These are phyloP conservation scores for Oryctes rhinoceros DNA, from an alignment of 1,140 invertebrate genomes.

Conservation along the genomic window DNA sequence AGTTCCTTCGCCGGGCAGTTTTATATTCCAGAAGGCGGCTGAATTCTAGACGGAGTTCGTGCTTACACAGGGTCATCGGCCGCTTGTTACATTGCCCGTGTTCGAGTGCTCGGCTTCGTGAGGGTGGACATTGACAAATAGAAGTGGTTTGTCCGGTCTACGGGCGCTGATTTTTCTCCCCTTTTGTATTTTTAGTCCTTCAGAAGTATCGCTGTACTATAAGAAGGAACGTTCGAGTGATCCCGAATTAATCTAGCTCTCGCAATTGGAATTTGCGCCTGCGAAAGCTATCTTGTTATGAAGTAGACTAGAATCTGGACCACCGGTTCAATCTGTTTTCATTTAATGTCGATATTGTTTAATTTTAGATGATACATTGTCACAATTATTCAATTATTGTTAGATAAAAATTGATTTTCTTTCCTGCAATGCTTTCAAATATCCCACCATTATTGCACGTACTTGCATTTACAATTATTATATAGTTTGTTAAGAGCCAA, in stretches of 20 bases:
- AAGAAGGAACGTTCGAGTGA: not conserved
- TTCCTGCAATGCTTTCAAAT: too few species aligned
- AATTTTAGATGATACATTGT: not conserved
- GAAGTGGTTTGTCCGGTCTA: conserved; percentile 31
- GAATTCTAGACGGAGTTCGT: conserved; percentile 20
- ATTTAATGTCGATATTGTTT: too few species aligned
- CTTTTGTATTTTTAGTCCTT: not conserved
- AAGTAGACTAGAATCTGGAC: not conserved
- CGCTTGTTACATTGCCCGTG: not conserved
- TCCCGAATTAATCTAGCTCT: too few species aligned
- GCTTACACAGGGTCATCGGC: conserved; percentile 15
- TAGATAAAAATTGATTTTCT: not conserved
- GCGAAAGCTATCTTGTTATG: not conserved
- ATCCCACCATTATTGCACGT: too few species aligned
- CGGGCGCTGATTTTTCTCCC: conserved; percentile 8
- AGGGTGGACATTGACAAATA: conserved; percentile 35
- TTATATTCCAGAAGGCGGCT: conserved; percentile 20
- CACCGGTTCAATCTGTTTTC: too few species aligned
- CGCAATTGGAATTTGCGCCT: not conserved
- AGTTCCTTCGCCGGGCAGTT: not conserved
- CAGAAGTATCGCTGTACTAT: not conserved
- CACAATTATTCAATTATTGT: not conserved
- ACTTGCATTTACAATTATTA: too few species aligned
- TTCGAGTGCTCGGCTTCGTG: conserved; percentile 27
- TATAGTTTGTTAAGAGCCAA: not conserved